Conservation (phyloP, 2,888 invertebrate species). For the Cosmia trapezina region DNA sequence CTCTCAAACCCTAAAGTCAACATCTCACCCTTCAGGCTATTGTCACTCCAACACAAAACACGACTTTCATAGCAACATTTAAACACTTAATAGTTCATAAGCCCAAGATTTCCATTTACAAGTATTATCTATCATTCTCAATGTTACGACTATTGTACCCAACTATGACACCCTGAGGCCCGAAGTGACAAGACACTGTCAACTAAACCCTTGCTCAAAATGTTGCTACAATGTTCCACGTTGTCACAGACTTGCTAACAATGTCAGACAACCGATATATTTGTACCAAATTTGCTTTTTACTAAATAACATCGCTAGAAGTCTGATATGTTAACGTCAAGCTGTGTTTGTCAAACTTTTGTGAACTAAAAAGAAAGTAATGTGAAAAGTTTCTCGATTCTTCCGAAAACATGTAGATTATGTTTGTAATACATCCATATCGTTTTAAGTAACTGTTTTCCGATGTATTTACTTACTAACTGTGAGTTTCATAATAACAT, state of each 20-base stretch:
- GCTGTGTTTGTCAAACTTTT: conserved; percentile 62
- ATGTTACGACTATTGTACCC: conserved; percentile 67
- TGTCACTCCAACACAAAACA: conserved; percentile 31
- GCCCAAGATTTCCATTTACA: conserved; percentile 65
- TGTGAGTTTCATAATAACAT: not conserved
- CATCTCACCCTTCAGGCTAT: conserved; percentile 16
- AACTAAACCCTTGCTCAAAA: conserved; percentile 72
- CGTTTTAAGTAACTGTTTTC: conserved; percentile 38
- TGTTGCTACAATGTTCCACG: conserved; percentile 52
- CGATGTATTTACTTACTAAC: conserved; percentile 23
- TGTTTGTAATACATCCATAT: conserved; percentile 52
- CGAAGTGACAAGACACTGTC: conserved; percentile 77
- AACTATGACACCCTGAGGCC: conserved; percentile 76
- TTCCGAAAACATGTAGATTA: conserved; percentile 56
- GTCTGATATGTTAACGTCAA: conserved; percentile 61
- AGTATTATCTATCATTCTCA: conserved; percentile 65
- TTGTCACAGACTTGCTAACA: conserved; percentile 75
- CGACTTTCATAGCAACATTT: conserved; percentile 43
- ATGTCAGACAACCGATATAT: conserved; percentile 69
- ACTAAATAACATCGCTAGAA: conserved; percentile 53
- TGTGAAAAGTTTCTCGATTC: conserved; percentile 58
- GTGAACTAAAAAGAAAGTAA: conserved; percentile 61
- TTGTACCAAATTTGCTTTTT: conserved; percentile 57
- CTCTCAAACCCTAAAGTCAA: conserved; percentile 17
- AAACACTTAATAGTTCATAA: conserved; percentile 59